Evolutionary conservation across 2,888 invertebrate genomes (phyloP), one percentile per base, ranked within the genome.

Genomic region (Cremastobaeus sp.): DNA sequence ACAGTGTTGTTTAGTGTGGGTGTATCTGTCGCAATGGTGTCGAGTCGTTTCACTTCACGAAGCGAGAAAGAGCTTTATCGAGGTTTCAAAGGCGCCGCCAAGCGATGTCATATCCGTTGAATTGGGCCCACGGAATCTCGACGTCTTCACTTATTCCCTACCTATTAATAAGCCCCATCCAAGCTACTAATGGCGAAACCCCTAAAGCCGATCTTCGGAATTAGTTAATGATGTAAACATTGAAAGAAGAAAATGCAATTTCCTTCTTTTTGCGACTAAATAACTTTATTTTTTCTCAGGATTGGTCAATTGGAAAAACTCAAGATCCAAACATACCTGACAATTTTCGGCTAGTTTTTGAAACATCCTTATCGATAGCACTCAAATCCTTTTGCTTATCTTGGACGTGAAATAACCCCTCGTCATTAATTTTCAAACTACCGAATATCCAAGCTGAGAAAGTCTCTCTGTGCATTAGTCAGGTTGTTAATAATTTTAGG

Each of bases 151-250:
- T 82, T 82, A 82, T 80, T 82, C 79, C 76, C 75, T 83, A 81
- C 83, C 83, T 84, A 85, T 85, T 86, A 84, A 83, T 81, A 79
- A 83, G 76, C 79, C 78, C 82, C 82, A 79, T 84, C 83, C 79
- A 81, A 82, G 78, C 81, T 77, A 81, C 83, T 85, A 85, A 85
- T 85, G 82, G 85, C 80, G 79, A 78, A 62, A 76, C 77, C 76
- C 76, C 76, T 77, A 68, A n/a, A n/a, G n/a, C n/a, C n/a, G n/a
- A n/a, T n/a, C n/a, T n/a, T n/a, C n/a, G n/a, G n/a, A n/a, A n/a
- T n/a, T n/a, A n/a, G n/a, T n/a, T n/a, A n/a, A n/a, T n/a, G n/a
- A n/a, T n/a, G n/a, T n/a, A n/a, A n/a, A n/a, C n/a, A n/a, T 25
- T 8, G 25, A 25, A 25, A 25, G 8, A 25, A 25, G 8, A 25